Evolutionary conservation across 2,888 invertebrate genomes (phyloP), one percentile per base, ranked within the genome.

Genomic region (Flabesymbios commensalis): DNA sequence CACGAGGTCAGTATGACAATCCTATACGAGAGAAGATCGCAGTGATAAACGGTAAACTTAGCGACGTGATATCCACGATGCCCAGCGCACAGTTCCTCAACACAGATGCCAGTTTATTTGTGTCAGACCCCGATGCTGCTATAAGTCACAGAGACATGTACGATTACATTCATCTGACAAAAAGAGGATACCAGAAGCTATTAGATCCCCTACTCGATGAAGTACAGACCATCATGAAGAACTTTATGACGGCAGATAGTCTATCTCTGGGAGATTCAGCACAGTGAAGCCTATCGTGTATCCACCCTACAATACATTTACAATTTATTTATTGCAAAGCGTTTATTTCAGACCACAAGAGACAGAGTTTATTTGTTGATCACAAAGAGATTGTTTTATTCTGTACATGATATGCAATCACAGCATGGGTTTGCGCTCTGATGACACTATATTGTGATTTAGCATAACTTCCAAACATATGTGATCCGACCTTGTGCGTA

Each of bases 111-210:
- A 90, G 90, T 49, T 26, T 74, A 22, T 82, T 80, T 58, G 64
- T 80, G 4, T 69, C 67, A 51, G 53, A 72, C 0, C 55, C 63
- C 2, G 79, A 83, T 49, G 83, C 92, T 2, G 88, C 88, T 47
- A 93, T 94, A 62, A 91, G 90, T 78, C 92, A 92, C 78, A 90
- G 90, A 76, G 94, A 94, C 79, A 92, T 95, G 92, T 90, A 91
- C 78, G 94, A 95, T 83, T 95, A 93, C 83, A 87, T 94, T 53
- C 90, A 93, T 77, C 87, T 93, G 63, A 93, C 93, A 1, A 62
- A 91, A 83, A 87, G 89, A 53, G 94, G 94, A 57, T 92, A 92
- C 82, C 87, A 88, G 76, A 93, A 93, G 83, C 61, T 80, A 3
- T 74, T 74, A 43, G 81, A 82, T 41, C 79, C 80, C 0, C 65